Evolutionary conservation across 2,797 vertebrate species (phyloP).

Genomic region (Leptoclinus maculatus): DNA sequence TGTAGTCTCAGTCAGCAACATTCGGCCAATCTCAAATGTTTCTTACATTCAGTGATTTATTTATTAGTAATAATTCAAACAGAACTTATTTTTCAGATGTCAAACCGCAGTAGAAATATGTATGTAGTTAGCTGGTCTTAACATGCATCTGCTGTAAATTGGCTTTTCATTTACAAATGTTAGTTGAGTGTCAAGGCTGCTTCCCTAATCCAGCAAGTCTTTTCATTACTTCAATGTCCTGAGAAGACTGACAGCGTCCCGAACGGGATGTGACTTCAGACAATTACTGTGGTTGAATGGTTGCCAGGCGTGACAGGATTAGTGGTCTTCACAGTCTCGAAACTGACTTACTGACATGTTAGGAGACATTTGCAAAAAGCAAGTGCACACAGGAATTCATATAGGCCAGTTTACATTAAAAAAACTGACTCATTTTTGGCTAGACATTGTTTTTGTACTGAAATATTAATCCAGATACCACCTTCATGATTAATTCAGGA

Average conservation of each 20-base stretch:
- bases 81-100: not conserved
- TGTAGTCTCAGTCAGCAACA: not conserved
- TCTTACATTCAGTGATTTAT: not conserved
- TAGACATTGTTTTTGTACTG: not conserved
- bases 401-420: not conserved
- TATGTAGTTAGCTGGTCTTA: not conserved
- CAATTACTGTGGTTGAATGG: not conserved
- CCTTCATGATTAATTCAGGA: not conserved
- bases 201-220: slow-evolving; percentile 7
- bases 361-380: not conserved
- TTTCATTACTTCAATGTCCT: slow-evolving; percentile 9
- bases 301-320: not conserved
- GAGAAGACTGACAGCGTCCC: slow-evolving; percentile 9
- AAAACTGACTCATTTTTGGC: not conserved
- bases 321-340: not conserved
- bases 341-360: not conserved
- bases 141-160: not conserved
- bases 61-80: not conserved
- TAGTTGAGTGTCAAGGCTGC: not conserved
- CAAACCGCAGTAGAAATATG: not conserved
- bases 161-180: not conserved
- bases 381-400: not conserved
- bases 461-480: too few species aligned
- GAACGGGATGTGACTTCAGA: slow-evolving; percentile 20
- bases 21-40: not conserved